These are phyloP conservation scores for Brachionus rubens DNA, from an alignment of 1,140 invertebrate species.

Conservation along the genomic window DNA sequence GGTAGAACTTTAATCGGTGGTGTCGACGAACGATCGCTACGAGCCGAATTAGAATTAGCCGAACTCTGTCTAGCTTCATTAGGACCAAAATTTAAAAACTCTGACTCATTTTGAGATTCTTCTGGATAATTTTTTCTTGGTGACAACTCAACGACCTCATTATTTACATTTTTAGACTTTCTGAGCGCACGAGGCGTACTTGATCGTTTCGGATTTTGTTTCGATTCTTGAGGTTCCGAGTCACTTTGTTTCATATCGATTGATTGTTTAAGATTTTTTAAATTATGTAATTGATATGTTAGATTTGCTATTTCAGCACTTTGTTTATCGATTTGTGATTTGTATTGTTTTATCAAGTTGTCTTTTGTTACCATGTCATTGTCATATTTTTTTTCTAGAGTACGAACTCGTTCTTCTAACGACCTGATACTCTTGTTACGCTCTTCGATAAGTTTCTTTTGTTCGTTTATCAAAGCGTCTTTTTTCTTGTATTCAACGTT, in stretches of 20 bases:
- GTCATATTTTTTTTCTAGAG: conserved; percentile 26
- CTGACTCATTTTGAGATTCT: not conserved
- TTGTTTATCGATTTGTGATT: conserved; percentile 5
- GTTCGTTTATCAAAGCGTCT: conserved; percentile 35
- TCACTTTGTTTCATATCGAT: not conserved
- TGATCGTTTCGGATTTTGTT: not conserved
- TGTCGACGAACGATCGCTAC: conserved; percentile 3
- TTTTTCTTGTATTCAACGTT: conserved; percentile 30
- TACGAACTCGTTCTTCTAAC: conserved; percentile 13
- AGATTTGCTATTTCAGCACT: conserved; percentile 35
- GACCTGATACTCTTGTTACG: conserved; percentile 23
- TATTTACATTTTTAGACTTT: too few species aligned
- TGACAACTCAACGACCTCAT: too few species aligned
- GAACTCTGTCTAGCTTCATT: not conserved
- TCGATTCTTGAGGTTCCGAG: not conserved
- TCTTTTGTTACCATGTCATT: conserved; percentile 1
- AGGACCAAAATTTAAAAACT: not conserved
- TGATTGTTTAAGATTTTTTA: not conserved
- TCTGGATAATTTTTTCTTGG: not conserved
- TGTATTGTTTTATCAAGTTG: conserved; percentile 15
- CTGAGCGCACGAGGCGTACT: too few species aligned
- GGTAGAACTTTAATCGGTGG: conserved; percentile 39
- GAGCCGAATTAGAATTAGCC: not conserved
- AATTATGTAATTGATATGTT: conserved; percentile 37
- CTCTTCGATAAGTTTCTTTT: conserved; percentile 40